These are phyloP conservation scores for Hydrochoerus hydrochaeris DNA, from an alignment of 2,113 vertebrate species.

Conservation along the genomic window DNA sequence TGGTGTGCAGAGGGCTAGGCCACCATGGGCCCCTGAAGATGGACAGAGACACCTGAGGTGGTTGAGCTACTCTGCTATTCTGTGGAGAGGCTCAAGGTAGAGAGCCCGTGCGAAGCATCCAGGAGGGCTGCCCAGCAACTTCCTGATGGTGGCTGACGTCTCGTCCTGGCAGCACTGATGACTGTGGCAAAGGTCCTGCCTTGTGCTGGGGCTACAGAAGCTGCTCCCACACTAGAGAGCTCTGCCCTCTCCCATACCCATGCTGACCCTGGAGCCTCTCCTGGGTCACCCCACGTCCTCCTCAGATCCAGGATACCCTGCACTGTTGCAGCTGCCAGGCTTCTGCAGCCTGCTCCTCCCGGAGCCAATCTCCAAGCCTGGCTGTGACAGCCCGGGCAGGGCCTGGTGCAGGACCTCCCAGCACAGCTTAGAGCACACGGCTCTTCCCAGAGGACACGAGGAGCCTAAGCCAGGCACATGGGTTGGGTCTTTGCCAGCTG, in stretches of 20 bases:
- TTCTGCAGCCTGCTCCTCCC: neutral
- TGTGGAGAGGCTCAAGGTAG: neutral
- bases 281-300: neutral
- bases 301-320: too few species aligned
- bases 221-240: neutral
- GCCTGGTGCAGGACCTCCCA: neutral
- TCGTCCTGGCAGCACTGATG: neutral
- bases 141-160: neutral
- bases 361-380: neutral
- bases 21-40: accelerated
- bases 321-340: neutral
- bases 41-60: accelerated
- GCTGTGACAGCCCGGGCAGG: neutral
- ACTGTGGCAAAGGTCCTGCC: neutral
- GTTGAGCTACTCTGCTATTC: neutral
- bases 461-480: neutral
- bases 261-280: neutral
- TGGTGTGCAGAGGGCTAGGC: neutral
- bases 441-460: neutral
- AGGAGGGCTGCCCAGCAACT: neutral
- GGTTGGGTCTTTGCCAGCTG: neutral
- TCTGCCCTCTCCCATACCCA: neutral
- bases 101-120: too few species aligned
- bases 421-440: neutral
- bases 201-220: neutral